Evolutionary conservation across 1,140 invertebrate genomes (phyloP).

Genomic region (Sycophaga agraensis): DNA sequence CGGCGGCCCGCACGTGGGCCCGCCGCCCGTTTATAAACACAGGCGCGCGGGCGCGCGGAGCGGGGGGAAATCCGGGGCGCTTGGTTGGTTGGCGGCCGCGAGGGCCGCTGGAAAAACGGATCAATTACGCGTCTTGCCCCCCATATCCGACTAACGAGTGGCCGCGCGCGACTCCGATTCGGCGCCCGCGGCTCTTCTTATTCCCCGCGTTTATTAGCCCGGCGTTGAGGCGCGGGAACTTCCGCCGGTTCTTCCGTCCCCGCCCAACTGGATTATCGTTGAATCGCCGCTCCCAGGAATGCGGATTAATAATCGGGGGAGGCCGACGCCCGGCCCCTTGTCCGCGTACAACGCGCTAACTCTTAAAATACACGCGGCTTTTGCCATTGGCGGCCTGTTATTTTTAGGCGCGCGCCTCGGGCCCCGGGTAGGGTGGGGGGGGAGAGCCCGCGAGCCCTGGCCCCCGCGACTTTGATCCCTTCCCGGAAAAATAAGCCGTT

Average conservation of each 20-base stretch:
- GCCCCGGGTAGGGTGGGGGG: no score
- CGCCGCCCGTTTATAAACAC: constrained; percentile 7
- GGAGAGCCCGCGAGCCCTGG: not conserved
- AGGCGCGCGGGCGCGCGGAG: no score
- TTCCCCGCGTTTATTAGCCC: no score
- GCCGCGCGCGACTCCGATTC: not conserved
- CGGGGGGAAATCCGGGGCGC: not conserved
- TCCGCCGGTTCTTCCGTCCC: no score
- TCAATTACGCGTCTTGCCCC: constrained; percentile 12
- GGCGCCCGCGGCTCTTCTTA: not conserved
- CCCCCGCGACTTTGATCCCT: not conserved
- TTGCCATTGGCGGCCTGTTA: constrained; percentile 3
- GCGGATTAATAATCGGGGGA: not conserved
- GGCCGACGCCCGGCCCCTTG: not conserved
- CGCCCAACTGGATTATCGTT: not conserved
- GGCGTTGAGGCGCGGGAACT: no score
- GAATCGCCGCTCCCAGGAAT: not conserved
- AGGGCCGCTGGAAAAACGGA: not conserved
- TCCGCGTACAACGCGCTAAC: no score
- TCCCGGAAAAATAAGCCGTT: constrained; percentile 8
- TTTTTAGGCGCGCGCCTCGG: constrained; percentile 6
- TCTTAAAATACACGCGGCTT: constrained; percentile 13
- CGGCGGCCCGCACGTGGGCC: not conserved
- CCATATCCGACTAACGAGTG: not conserved
- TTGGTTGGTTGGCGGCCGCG: no score